Conservation (phyloP, 2,113 vertebrate species). For the Pollachius pollachius region DNA sequence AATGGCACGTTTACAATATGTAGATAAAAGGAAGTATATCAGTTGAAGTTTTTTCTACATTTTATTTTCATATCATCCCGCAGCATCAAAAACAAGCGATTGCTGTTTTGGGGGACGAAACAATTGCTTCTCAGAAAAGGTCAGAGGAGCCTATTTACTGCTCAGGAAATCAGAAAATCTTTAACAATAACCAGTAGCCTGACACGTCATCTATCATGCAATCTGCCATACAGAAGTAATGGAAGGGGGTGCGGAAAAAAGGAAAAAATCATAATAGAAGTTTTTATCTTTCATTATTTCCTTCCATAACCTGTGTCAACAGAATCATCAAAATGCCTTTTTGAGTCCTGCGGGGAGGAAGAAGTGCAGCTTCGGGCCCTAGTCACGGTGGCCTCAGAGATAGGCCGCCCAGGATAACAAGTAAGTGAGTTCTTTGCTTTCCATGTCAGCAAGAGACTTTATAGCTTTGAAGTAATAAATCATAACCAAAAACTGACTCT, state of each 20-base stretch:
- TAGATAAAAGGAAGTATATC: constrained; percentile 37
- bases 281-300: constrained; percentile 78
- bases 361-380: no score
- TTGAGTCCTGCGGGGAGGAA: constrained; percentile 51
- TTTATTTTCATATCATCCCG: no score
- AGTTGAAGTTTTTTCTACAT: no score
- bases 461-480: constrained; percentile 83
- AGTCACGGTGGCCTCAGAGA: constrained; percentile 47
- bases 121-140: constrained; percentile 50
- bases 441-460: constrained; percentile 76
- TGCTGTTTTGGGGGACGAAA: constrained; percentile 16
- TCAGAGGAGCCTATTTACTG: constrained; percentile 56
- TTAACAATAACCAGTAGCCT: constrained; percentile 53
- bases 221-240: constrained; percentile 60
- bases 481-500: constrained; percentile 76
- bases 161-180: constrained; percentile 64
- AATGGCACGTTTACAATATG: constrained; percentile 53
- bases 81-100: no score
- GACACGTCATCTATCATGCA: constrained; percentile 66
- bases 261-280: constrained; percentile 71
- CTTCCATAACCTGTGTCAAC: constrained; percentile 70
- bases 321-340: constrained; percentile 72
- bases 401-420: constrained; percentile 51
- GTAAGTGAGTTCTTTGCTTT: constrained; percentile 57
- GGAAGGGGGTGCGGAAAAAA: constrained; percentile 18